A percentile compares a stretch with the other conserved stretches of the same genome.
Evolutionary conservation across 2,113 vertebrate genomes (phyloP).

Genomic region (Manacus vitellinus): DNA sequence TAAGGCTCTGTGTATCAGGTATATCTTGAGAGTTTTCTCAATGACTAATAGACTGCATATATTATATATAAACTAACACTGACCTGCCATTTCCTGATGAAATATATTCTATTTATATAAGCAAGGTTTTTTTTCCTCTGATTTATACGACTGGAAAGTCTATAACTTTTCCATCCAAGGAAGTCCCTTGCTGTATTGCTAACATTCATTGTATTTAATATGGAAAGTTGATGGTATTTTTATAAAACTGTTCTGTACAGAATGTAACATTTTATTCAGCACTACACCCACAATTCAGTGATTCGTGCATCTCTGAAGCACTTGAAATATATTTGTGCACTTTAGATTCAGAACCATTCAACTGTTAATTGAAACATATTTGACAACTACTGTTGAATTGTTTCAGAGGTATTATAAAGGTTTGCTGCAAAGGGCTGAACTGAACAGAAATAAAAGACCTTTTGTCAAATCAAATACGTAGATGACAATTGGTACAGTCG

Average conservation of each 20-base stretch:
- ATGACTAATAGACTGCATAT: not conserved
- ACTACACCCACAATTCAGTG: constrained; percentile 4
- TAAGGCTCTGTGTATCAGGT: not conserved
- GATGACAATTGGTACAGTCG: not conserved
- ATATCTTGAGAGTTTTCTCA: not conserved
- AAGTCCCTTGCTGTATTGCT: not conserved
- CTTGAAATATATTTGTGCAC: constrained; percentile 40
- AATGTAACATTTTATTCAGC: constrained; percentile 45
- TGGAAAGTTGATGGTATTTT: constrained; percentile 28
- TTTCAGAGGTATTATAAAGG: constrained; percentile 21
- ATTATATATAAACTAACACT: not conserved
- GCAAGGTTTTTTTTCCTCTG: not conserved
- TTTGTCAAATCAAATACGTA: constrained; percentile 26
- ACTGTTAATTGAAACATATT: constrained; percentile 23
- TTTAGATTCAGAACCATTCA: constrained; percentile 40
- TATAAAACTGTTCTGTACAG: constrained; percentile 32
- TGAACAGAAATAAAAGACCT: constrained; percentile 11
- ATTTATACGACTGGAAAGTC: not conserved
- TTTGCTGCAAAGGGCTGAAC: constrained; percentile 15
- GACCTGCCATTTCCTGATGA: not conserved
- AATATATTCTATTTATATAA: not conserved
- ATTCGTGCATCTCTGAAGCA: constrained; percentile 30
- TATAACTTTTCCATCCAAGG: not conserved
- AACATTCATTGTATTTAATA: not conserved
- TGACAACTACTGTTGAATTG: constrained; percentile 41